phyloP scores from a whole-genome alignment of 1,140 invertebrate genomes.

The Eubasilissa regina region DNA sequence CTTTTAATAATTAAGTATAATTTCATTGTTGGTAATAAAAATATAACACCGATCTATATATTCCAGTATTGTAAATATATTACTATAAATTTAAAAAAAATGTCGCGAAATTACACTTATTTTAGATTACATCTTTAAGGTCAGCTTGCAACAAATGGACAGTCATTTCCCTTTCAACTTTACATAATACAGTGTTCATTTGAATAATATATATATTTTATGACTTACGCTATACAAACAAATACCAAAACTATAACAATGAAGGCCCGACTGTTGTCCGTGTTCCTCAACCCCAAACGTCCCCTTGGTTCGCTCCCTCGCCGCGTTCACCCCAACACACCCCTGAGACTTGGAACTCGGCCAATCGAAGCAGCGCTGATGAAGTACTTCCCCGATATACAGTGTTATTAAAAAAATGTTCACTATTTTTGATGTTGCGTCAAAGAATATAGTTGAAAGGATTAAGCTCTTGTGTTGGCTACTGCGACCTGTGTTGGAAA shows the following conservation, averaged over 20 bases:
- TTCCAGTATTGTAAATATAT: no score
- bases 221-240: not conserved
- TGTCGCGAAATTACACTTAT: no score
- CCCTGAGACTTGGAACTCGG: not conserved
- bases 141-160: not conserved
- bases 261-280: not conserved
- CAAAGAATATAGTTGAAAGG: no score
- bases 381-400: slow-evolving; percentile 25
- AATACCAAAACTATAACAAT: not conserved
- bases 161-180: not conserved
- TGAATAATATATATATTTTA: slow-evolving; percentile 6
- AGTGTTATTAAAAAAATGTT: no score
- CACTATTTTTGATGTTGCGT: no score
- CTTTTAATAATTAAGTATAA: no score
- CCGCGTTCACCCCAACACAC: not conserved
- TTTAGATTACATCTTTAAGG: no score
- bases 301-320: not conserved
- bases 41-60: no score
- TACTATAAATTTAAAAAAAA: no score
- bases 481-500: no score
- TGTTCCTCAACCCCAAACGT: slow-evolving; percentile 17
- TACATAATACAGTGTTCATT: slow-evolving; percentile 10
- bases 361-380: slow-evolving; percentile 21
- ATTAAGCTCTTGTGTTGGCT: no score
- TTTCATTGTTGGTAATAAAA: no score